phyloP scores from a whole-genome alignment of 2,797 vertebrate species.

The Emydoidea blandingii region DNA sequence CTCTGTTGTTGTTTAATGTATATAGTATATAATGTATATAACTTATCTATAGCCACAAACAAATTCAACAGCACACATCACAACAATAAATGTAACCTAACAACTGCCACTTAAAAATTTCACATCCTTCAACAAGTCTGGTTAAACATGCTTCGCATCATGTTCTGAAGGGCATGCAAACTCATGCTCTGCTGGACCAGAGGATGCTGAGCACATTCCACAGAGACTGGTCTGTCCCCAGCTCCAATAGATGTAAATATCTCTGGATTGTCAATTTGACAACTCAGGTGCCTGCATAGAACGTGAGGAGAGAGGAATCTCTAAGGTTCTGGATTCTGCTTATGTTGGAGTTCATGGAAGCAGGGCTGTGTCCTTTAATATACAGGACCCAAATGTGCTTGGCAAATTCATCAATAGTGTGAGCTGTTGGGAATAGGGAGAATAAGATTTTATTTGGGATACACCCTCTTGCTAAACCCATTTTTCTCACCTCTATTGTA shows the following conservation, averaged over 20 bases:
- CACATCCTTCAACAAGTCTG: neutral
- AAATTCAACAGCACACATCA: neutral
- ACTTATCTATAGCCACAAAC: neutral
- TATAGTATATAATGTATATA: neutral
- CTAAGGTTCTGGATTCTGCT: neutral
- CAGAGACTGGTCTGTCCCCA: slow-evolving; percentile 11
- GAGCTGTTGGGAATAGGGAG: neutral
- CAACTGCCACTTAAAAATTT: neutral
- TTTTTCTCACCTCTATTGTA: neutral
- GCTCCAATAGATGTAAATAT: neutral
- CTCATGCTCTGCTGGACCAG: slow-evolving; percentile 8
- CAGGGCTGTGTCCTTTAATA: neutral
- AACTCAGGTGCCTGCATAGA: neutral
- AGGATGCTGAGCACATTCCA: neutral
- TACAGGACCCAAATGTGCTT: neutral
- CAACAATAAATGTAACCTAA: neutral
- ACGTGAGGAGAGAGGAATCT: neutral
- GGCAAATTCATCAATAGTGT: neutral
- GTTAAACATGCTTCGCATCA: neutral
- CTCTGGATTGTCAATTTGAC: neutral
- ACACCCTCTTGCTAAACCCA: neutral
- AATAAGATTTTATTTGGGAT: neutral
- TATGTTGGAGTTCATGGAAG: neutral
- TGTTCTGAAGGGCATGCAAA: slow-evolving; percentile 12
- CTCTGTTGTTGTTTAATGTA: neutral